Evolutionary conservation across 2,797 vertebrate genomes (phyloP), one percentile per base, ranked within the genome.

Genomic region (Myotis vivesi): DNA sequence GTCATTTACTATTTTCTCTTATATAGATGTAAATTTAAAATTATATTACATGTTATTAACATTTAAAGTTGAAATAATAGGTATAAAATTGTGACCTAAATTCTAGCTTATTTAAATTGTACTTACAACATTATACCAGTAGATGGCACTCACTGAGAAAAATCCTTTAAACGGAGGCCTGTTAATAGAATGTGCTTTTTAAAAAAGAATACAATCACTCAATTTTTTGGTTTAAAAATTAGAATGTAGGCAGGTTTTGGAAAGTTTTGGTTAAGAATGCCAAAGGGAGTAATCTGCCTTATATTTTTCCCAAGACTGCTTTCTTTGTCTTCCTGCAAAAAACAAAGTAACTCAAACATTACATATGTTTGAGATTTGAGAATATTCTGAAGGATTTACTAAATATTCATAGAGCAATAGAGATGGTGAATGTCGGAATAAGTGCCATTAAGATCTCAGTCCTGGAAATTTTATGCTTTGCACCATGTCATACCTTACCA

Each of bases 111-210:
- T 12, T 33, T 71, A 59, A 79, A 9, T 36, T 81, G 64, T 55
- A 82, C 28, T 94, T 91, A 62, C 28, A 96, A 66, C 0, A n/a
- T 33, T 16, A 1, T 8, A 51, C 92, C 97, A 96, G 91, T 80
- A 94, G 96, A 94, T 97, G 96, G 95, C 95, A 94, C 64, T 92
- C 76, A 69, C 16, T 80, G 68, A 94, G 75, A 92, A 87, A 91
- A 92, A 89, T 68, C 12, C 22, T 88, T 91, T 57, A 46, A 88
- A 59, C 9, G 15, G 28, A 75, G 4, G 4, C 2, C 9, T 9
- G 30, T 10, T 19, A 92, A 75, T 69, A 76, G 33, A 91, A 38
- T 8, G 4, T 4, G 36, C 10, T 88, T 87, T 51, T 20, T 33
- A 49, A 25, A 88, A 41, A 8, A 66, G 25, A 80, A 49, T 7